Base-by-base conservation (phyloP, 1,140 invertebrate species). In the Reticulitermes speratus region DNA sequence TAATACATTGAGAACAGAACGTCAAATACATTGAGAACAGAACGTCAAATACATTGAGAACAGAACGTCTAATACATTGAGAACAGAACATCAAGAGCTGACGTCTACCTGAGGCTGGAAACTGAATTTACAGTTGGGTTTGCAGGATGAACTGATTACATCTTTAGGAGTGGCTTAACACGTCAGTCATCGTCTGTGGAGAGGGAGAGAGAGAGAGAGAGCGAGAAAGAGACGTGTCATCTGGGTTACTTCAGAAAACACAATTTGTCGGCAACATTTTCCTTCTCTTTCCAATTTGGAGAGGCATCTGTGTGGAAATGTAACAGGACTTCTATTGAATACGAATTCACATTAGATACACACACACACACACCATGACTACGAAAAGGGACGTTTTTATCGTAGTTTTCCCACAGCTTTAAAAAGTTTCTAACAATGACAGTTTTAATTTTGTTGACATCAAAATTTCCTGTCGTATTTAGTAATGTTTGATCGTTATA, bases 371-470 rank as follows among this genome's bases (percentile, higher is more conserved):
- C n/a, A 16, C 65, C 65, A 75, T 30, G 0, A 14, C 25, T 3
- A 25, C 65, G n/a, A 75, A 38, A 38, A 30, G 59, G 2, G 59
- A 65, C 8, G 21, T 65, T 23, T 59, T 65, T 65, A n/a, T 65
- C 65, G 7, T 16, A 30, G 65, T 75, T 75, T 75, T 30, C 25
- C n/a, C 65, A 30, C 65, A 75, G 2, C 25, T 30, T 30, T 30
- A 75, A 75, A 8, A 75, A 75, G 25, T 75, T 75, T 75, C 0
- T 75, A 75, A 75, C 65, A 75, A 75, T 75, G 65, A 30, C 65
- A 75, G 65, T 75, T 75, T 75, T 75, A 75, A 65, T 21, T 65
- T 65, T 65, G 59, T 65, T 65, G 59, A 65, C 59, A 65, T 65
- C 1, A 65, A 65, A 65, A 65, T 65, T 65, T 65, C 16, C 59